Evolutionary conservation across 2,888 invertebrate genomes (phyloP).

Genomic region (Diplazon laetatorius): DNA sequence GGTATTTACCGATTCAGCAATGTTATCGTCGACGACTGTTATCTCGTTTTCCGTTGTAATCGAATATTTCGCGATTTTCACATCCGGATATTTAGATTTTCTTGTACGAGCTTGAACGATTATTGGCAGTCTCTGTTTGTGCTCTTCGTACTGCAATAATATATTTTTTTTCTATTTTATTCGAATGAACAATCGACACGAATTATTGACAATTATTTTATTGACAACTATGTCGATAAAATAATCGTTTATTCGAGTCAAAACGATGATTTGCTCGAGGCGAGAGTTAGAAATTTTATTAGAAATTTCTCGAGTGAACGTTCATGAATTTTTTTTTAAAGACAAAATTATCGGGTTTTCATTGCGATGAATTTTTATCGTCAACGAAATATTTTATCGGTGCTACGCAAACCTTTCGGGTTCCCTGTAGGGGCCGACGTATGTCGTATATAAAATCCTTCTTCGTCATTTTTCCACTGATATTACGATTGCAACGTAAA

Average conservation of each 20-base stretch:
- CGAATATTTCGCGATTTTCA: conserved; percentile 62
- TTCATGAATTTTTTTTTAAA: no score
- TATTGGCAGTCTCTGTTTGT: conserved; percentile 61
- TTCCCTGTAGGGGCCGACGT: conserved; percentile 63
- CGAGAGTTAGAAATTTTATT: no score
- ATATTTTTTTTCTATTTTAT: not conserved
- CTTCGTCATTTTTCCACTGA: conserved; percentile 77
- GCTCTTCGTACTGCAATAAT: conserved; percentile 61
- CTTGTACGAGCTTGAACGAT: conserved; percentile 66
- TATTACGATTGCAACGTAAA: conserved; percentile 74
- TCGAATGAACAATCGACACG: not conserved
- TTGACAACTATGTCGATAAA: no score
- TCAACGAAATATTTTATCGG: not conserved
- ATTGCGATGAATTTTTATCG: no score
- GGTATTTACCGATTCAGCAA: conserved; percentile 63
- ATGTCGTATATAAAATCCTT: conserved; percentile 77
- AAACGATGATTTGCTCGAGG: no score
- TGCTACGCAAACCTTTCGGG: conserved; percentile 59
- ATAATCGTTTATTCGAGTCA: no score
- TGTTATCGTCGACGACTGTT: conserved; percentile 49
- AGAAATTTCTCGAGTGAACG: not conserved
- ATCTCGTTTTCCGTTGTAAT: conserved; percentile 59
- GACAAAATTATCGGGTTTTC: no score
- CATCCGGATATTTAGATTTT: conserved; percentile 53
- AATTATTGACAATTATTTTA: no score